These are phyloP conservation scores for Mergus octosetaceus DNA, from an alignment of 2,797 vertebrate species.

Conservation along the genomic window DNA sequence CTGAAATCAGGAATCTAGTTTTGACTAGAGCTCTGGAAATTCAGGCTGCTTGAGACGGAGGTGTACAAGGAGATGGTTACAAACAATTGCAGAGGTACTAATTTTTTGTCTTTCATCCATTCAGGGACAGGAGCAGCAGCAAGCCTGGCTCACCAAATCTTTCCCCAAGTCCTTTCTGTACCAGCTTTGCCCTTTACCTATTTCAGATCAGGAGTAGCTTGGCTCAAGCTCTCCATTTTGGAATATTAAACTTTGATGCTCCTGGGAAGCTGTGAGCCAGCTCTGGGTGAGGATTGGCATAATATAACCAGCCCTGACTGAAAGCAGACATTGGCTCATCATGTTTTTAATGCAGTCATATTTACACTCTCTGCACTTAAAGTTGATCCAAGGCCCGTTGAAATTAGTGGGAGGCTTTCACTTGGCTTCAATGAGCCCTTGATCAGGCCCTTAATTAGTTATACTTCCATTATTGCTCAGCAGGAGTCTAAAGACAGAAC, in stretches of 20 bases:
- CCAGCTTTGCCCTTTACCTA: neutral
- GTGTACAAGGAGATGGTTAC: neutral
- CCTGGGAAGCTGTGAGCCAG: neutral
- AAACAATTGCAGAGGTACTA: neutral
- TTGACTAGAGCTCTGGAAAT: neutral
- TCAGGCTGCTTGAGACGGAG: neutral
- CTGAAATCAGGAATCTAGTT: neutral
- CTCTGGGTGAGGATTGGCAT: neutral
- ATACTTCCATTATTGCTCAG: slow-evolving; percentile 42
- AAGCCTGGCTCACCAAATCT: neutral
- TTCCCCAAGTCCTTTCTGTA: neutral
- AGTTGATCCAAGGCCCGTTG: slow-evolving; percentile 18
- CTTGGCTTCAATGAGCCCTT: slow-evolving; percentile 18
- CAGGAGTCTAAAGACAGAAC: slow-evolving; percentile 34
- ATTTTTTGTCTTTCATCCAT: neutral
- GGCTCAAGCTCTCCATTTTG: neutral
- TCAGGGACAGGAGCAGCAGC: neutral
- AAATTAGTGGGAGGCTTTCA: slow-evolving; percentile 37
- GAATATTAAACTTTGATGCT: neutral
- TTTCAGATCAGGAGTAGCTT: neutral
- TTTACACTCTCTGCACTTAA: neutral
- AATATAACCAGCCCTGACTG: neutral
- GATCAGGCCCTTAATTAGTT: slow-evolving; percentile 52
- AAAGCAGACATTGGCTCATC: neutral
- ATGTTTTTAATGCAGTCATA: neutral